Percentiles rank a stretch among this genome's conserved stretches.
phyloP scores from a whole-genome alignment of 2,888 invertebrate species.

The Orgyia antiqua region DNA sequence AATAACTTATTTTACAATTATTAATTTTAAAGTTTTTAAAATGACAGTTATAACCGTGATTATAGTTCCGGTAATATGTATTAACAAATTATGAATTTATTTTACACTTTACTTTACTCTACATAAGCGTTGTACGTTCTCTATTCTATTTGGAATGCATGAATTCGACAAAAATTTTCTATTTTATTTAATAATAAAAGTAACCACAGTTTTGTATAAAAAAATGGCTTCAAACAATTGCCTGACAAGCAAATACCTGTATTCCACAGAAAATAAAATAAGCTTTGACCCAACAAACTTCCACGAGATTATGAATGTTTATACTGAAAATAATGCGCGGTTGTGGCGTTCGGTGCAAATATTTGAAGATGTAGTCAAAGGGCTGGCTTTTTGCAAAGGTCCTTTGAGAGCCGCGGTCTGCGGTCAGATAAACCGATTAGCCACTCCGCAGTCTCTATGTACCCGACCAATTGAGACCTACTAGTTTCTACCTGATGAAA shows the following conservation, averaged over 20 bases:
- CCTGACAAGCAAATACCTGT: conserved; percentile 21
- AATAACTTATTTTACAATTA: too few species aligned
- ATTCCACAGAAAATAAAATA: conserved; percentile 39
- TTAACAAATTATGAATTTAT: too few species aligned
- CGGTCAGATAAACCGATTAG: conserved; percentile 72
- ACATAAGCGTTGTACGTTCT: too few species aligned
- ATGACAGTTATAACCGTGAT: too few species aligned
- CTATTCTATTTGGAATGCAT: too few species aligned
- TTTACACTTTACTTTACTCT: too few species aligned
- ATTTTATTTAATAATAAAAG: too few species aligned
- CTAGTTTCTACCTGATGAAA: conserved; percentile 15
- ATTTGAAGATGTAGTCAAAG: conserved; percentile 73
- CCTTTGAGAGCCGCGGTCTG: conserved; percentile 66
- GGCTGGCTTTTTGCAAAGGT: conserved; percentile 62
- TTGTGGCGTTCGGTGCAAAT: conserved; percentile 66
- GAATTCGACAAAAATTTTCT: too few species aligned
- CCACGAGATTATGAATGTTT: conserved; percentile 69
- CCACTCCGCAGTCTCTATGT: conserved; percentile 21
- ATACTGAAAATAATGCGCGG: conserved; percentile 71
- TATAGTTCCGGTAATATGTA: too few species aligned
- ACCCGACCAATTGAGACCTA: conserved; percentile 23
- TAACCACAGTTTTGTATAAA: too few species aligned
- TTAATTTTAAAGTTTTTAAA: too few species aligned
- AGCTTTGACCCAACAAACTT: conserved; percentile 47
- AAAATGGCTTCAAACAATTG: conserved; percentile 18